A percentile compares a stretch with the other conserved stretches of the same genome.
phyloP scores from a whole-genome alignment of 1,140 invertebrate genomes.

The Drosophila rhopaloa region DNA sequence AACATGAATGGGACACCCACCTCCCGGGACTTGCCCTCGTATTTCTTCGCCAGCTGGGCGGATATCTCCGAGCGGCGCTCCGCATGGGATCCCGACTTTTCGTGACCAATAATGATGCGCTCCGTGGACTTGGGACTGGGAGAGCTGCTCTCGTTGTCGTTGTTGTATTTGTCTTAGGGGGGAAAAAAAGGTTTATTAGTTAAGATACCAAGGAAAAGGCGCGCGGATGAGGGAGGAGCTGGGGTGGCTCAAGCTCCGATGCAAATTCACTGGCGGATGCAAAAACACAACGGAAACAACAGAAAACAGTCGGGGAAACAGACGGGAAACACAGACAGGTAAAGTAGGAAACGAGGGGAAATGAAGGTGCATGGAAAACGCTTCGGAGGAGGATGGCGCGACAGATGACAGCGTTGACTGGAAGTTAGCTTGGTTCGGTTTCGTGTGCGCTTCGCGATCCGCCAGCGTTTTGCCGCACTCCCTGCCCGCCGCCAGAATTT shows the following conservation, averaged over 20 bases:
- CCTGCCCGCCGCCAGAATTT: slow-evolving; percentile 12
- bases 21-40: slow-evolving; percentile 92
- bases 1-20: slow-evolving; percentile 80
- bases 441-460: slow-evolving; percentile 34
- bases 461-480: slow-evolving; percentile 25
- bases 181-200: background rate
- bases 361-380: background rate
- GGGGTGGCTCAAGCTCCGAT: slow-evolving; percentile 1
- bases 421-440: slow-evolving; percentile 47
- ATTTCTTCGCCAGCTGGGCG: slow-evolving; percentile 90
- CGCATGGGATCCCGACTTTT: slow-evolving; percentile 85
- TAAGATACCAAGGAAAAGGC: too few species aligned
- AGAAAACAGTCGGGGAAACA: slow-evolving; percentile 10
- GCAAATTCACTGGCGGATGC: slow-evolving; percentile 67
- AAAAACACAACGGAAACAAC: slow-evolving; percentile 42
- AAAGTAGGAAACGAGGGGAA: background rate
- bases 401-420: slow-evolving; percentile 39
- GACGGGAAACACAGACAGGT: slow-evolving; percentile 1
- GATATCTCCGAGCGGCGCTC: slow-evolving; percentile 87
- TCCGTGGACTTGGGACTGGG: slow-evolving; percentile 85
- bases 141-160: slow-evolving; percentile 64
- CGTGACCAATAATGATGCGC: slow-evolving; percentile 92
- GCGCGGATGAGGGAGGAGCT: slow-evolving; percentile 14
- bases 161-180: slow-evolving; percentile 58
- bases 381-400: slow-evolving; percentile 13